These are phyloP conservation scores for Gryon sp. DNA, from an alignment of 1,140 invertebrate genomes.

Conservation along the genomic window DNA sequence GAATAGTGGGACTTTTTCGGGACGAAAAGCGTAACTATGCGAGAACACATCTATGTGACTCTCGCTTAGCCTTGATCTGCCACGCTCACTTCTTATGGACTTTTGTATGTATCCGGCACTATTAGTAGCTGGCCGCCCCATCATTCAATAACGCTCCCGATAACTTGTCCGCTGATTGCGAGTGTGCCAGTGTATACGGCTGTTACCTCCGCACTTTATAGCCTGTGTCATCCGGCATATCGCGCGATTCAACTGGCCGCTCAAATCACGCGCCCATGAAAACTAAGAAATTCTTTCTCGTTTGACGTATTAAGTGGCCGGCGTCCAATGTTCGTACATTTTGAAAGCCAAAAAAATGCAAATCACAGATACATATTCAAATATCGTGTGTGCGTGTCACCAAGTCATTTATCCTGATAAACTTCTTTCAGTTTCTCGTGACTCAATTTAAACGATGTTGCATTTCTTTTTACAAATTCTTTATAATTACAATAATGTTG, in stretches of 20 bases:
- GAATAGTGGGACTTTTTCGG: slow-evolving; percentile 46
- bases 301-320: slow-evolving; percentile 54
- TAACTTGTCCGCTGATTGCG: slow-evolving; percentile 69
- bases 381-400: slow-evolving; percentile 31
- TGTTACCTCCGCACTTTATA: slow-evolving; percentile 62
- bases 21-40: slow-evolving; percentile 58
- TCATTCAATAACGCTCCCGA: slow-evolving; percentile 79
- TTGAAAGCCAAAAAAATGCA: slow-evolving; percentile 43
- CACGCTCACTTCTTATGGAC: slow-evolving; percentile 73
- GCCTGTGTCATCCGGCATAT: slow-evolving; percentile 52
- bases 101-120: slow-evolving; percentile 75
- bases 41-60: slow-evolving; percentile 44
- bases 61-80: slow-evolving; percentile 71
- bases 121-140: slow-evolving; percentile 78
- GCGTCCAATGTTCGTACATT: slow-evolving; percentile 20
- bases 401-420: slow-evolving; percentile 11
- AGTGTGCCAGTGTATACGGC: slow-evolving; percentile 50
- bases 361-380: slow-evolving; percentile 56
- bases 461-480: too few relatives aligned
- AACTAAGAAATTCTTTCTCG: slow-evolving; percentile 25
- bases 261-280: slow-evolving; percentile 7
- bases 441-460: not conserved
- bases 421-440: not conserved
- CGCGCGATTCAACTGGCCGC: slow-evolving; percentile 40
- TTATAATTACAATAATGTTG: too few relatives aligned